These are phyloP conservation scores for Nesoenas mayeri DNA, from an alignment of 2,113 vertebrate species.

Conservation along the genomic window DNA sequence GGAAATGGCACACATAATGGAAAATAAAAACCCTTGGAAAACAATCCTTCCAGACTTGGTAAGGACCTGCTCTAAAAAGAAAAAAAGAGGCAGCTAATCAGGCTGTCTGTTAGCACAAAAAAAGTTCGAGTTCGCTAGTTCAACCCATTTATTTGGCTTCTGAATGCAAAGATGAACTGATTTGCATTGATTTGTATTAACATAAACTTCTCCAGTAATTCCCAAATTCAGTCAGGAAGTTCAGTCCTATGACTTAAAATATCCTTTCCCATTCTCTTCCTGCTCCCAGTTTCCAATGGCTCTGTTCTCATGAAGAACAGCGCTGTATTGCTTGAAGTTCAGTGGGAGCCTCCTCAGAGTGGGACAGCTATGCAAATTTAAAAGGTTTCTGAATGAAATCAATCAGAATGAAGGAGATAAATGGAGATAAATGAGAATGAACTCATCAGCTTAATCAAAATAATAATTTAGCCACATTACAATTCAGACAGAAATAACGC, in stretches of 20 bases:
- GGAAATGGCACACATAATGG: neutral
- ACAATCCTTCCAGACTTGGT: neutral
- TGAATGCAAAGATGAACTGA: neutral
- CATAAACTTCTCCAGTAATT: neutral
- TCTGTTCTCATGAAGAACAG: neutral
- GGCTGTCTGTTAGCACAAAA: neutral
- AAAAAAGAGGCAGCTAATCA: neutral
- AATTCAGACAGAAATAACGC: neutral
- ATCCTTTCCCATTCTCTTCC: neutral
- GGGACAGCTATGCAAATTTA: neutral
- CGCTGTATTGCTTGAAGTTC: neutral
- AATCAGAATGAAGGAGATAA: neutral
- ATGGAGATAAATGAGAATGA: neutral
- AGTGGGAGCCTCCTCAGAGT: neutral
- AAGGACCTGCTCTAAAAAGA: neutral
- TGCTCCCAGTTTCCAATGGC: neutral
- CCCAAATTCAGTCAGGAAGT: neutral
- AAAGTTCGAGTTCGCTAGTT: neutral
- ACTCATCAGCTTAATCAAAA: slow-evolving; percentile 29
- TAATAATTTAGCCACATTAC: slow-evolving; percentile 2
- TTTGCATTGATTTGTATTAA: neutral
- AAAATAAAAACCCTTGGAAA: neutral
- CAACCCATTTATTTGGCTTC: neutral
- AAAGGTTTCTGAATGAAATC: neutral
- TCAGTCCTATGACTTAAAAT: neutral